Percentiles rank a stretch among this genome's conserved stretches.
These are phyloP conservation scores for Mustela lutreola DNA, from an alignment of 2,113 vertebrate genomes.

Conservation along the genomic window DNA sequence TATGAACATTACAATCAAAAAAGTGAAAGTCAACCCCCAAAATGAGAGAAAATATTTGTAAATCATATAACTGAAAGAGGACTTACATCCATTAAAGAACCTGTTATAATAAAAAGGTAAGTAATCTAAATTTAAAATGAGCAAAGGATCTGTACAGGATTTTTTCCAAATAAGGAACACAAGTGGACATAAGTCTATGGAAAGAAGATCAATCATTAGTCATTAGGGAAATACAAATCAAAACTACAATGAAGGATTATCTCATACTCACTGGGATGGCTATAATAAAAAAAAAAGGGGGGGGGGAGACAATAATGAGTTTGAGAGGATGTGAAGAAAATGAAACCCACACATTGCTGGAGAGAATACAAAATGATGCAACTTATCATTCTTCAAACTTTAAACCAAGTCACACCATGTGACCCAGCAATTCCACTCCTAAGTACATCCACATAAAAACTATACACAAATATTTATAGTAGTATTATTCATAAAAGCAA, in stretches of 20 bases:
- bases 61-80: not conserved
- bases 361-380: not conserved
- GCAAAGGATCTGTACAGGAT: not conserved
- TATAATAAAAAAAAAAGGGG: not conserved
- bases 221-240: not conserved
- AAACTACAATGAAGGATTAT: not conserved
- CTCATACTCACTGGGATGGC: not conserved
- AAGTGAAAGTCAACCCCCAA: not conserved
- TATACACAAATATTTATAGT: not conserved
- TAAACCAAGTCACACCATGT: not conserved
- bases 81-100: not conserved
- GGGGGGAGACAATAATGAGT: not conserved
- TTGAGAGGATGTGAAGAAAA: not conserved
- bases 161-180: not conserved
- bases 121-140: not conserved
- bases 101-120: not conserved
- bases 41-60: not conserved
- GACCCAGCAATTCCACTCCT: not conserved
- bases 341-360: not conserved
- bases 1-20: not conserved
- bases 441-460: not conserved
- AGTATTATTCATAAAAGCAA: not conserved
- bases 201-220: not conserved
- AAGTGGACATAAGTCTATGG: not conserved
- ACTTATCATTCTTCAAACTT: not conserved